These are phyloP conservation scores for Leptodactylus fallax DNA, from an alignment of 2,797 vertebrate genomes.

Conservation along the genomic window DNA sequence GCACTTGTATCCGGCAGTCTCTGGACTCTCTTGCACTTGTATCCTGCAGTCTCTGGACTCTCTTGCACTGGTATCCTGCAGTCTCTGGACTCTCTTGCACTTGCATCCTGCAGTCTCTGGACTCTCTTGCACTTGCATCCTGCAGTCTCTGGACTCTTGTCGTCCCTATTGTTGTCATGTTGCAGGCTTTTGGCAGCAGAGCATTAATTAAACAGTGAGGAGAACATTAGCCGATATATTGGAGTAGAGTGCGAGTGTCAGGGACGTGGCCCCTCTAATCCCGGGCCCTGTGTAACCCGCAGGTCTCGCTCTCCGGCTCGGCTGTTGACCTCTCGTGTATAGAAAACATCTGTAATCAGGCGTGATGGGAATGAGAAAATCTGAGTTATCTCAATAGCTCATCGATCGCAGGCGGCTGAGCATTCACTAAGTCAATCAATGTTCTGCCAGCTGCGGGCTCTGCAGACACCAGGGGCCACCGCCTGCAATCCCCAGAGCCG, in stretches of 20 bases:
- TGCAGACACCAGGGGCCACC: constrained; percentile 59
- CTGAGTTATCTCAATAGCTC: constrained; percentile 66
- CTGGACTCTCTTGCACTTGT: too few relatives aligned
- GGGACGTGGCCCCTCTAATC: constrained; percentile 22
- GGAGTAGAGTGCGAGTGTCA: not conserved
- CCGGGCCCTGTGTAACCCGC: not conserved
- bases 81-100: too few relatives aligned
- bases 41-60: too few relatives aligned
- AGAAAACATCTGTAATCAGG: constrained; percentile 23
- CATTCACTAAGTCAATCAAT: constrained; percentile 85
- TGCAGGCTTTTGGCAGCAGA: not conserved
- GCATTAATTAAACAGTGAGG: not conserved
- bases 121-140: not conserved
- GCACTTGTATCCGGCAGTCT: too few relatives aligned
- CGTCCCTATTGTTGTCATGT: not conserved
- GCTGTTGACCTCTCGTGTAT: constrained; percentile 12
- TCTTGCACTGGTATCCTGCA: too few relatives aligned
- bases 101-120: too few relatives aligned
- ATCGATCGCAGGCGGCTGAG: constrained; percentile 84
- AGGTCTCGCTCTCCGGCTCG: not conserved
- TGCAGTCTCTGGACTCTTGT: too few relatives aligned
- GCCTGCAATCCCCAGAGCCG: not conserved
- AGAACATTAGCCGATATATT: not conserved
- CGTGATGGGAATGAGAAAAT: constrained; percentile 54
- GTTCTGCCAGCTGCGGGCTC: constrained; percentile 79